Base-by-base conservation (phyloP, 2,888 invertebrate genomes). In the Eucriotettix oculatus region DNA sequence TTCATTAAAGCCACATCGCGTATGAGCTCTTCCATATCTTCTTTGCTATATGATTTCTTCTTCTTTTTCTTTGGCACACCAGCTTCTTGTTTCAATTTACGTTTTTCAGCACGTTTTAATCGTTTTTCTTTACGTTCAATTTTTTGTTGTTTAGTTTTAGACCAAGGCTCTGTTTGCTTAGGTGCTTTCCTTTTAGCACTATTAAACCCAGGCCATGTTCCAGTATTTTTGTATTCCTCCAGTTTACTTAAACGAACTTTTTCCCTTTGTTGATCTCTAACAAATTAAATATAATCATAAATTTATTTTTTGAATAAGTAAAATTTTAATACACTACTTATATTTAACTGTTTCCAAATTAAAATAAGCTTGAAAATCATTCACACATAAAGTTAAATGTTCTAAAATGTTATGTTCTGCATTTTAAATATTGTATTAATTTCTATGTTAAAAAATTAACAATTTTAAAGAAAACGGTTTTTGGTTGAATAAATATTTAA, bases 1-100 rank as follows among this genome's bases (percentile, higher is more conserved):
- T 93, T 95, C 62, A 93, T 81, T 40, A 94, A 75, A 10, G 87
- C 82, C 40, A 94, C 75, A 70, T 96, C 94, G 59, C 81, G 84
- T 10, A 85, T 85, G 56, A 92, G 69, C 68, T 91, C 90, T 42
- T 82, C 81, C 41, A 90, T 69, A 68, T 92, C 90, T 65, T 87
- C 85, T 67, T 86, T 80, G 5, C 80, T 83, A 48, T 85, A 79
- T 64, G 78, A 70, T 70, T 79, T 77, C 66, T 75, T 72, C 67
- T 72, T 68, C 57, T 74, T 73, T 67, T 70, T 72, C 71, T 71
- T 69, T 71, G 58, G 71, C 71, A 65, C 78, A 75, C 68, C 66
- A 42, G 69, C 68, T 42, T 68, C 63, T 60, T 68, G 66, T 60
- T 70, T 70, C 56, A 68, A 67, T 52, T 76, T 68, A 65, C 76